Conservation (phyloP, 1,140 invertebrate genomes). For the Formica exsecta region DNA sequence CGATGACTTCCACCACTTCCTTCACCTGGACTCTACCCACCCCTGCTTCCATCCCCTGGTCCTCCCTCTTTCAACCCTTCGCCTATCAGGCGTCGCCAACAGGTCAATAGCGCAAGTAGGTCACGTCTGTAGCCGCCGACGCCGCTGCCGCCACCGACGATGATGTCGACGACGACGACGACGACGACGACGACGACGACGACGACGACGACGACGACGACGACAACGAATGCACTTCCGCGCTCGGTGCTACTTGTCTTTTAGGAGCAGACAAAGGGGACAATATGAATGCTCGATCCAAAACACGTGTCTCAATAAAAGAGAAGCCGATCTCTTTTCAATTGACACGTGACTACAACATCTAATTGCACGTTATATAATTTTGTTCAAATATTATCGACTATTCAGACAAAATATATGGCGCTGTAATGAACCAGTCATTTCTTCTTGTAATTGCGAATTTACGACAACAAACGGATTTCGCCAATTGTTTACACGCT, state of each 20-base stretch:
- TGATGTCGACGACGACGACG: constrained; percentile 60
- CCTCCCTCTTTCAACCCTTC: constrained; percentile 66
- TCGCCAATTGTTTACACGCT: constrained; percentile 15
- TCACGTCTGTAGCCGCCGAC: constrained; percentile 77
- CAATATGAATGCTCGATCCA: constrained; percentile 30
- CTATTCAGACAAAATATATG: not conserved
- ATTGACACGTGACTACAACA: constrained; percentile 1
- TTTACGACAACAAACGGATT: not conserved
- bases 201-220: constrained; percentile 60
- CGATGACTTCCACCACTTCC: constrained; percentile 66
- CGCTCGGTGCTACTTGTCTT: constrained; percentile 57
- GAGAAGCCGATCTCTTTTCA: not conserved
- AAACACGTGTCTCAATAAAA: constrained; percentile 18
- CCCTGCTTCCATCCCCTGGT: constrained; percentile 51
- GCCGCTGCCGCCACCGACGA: constrained; percentile 28
- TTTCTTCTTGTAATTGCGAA: constrained; percentile 12
- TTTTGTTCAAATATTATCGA: constrained; percentile 8
- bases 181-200: not conserved
- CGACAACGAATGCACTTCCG: constrained; percentile 70
- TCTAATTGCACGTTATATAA: constrained; percentile 4
- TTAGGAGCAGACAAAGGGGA: constrained; percentile 34
- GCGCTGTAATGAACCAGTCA: not conserved
- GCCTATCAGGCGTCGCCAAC: constrained; percentile 78
- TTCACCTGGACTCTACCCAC: constrained; percentile 67
- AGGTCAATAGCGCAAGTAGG: constrained; percentile 82